Conservation (phyloP, 2,888 invertebrate species). For the Ashinkailepas kermadecensis region DNA sequence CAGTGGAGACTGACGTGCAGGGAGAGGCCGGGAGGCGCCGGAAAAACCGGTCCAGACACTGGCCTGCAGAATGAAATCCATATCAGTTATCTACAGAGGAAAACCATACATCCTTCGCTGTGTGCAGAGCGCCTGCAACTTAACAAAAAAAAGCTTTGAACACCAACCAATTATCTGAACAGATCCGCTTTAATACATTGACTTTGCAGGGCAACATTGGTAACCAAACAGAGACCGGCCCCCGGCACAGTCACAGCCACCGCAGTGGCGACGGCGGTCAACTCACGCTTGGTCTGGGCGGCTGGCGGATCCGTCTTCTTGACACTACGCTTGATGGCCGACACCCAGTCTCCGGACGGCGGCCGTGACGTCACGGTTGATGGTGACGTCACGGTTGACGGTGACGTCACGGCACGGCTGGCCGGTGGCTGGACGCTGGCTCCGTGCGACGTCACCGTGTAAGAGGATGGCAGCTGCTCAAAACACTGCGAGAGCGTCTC, state of each 20-base stretch:
- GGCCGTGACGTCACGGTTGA: not conserved
- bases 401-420: not conserved
- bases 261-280: too few relatives aligned
- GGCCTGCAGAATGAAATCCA: not conserved
- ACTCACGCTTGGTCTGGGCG: not conserved
- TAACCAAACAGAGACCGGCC: too few relatives aligned
- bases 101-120: too few relatives aligned
- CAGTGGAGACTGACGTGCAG: not conserved
- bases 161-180: too few relatives aligned
- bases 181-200: too few relatives aligned
- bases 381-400: not conserved
- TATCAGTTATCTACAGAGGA: too few relatives aligned
- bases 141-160: not conserved
- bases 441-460: not conserved
- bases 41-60: conserved; percentile 6
- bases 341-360: not conserved
- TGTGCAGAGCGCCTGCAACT: too few relatives aligned
- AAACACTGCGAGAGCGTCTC: not conserved
- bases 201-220: too few relatives aligned
- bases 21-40: not conserved
- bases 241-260: too few relatives aligned
- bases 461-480: not conserved
- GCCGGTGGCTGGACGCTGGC: not conserved
- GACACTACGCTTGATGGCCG: not conserved
- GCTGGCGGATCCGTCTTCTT: not conserved